phyloP scores from a whole-genome alignment of 2,888 invertebrate genomes.

The Rhagophthalmus giganteus region DNA sequence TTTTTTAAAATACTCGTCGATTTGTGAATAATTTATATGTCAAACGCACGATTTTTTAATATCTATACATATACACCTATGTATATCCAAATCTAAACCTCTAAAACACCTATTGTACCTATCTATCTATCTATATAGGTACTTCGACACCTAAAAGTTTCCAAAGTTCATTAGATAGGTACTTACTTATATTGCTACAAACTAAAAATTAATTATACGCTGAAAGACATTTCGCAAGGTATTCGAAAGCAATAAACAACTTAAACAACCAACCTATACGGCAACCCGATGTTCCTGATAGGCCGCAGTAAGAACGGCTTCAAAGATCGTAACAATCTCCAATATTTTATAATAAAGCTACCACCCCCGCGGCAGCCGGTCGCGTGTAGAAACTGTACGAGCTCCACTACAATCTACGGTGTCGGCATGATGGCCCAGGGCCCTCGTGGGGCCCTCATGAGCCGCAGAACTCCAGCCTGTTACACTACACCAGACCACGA shows the following conservation, averaged over 20 bases:
- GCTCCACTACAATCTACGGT: slow-evolving; percentile 43
- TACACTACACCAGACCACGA: slow-evolving; percentile 49
- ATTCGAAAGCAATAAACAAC: neutral
- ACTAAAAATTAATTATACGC: neutral
- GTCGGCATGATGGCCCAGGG: slow-evolving; percentile 50
- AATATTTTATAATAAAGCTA: slow-evolving; percentile 51
- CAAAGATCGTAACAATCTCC: slow-evolving; percentile 30
- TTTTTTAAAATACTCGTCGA: too few relatives aligned
- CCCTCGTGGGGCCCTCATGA: slow-evolving; percentile 45
- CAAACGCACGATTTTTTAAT: too few relatives aligned
- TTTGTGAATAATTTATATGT: too few relatives aligned
- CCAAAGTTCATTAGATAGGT: neutral
- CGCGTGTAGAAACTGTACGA: slow-evolving; percentile 49
- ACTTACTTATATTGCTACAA: neutral
- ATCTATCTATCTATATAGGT: too few relatives aligned
- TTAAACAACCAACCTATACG: neutral
- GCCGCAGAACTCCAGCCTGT: slow-evolving; percentile 43
- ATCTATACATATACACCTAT: too few relatives aligned
- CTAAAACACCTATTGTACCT: too few relatives aligned
- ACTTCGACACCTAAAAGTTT: too few relatives aligned
- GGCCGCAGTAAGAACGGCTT: slow-evolving; percentile 19
- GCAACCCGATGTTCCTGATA: slow-evolving; percentile 13
- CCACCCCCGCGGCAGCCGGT: slow-evolving; percentile 56
- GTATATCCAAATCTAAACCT: too few relatives aligned
- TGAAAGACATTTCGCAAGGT: neutral